phyloP scores from a whole-genome alignment of 2,113 vertebrate genomes.

The Salvator merianae region DNA sequence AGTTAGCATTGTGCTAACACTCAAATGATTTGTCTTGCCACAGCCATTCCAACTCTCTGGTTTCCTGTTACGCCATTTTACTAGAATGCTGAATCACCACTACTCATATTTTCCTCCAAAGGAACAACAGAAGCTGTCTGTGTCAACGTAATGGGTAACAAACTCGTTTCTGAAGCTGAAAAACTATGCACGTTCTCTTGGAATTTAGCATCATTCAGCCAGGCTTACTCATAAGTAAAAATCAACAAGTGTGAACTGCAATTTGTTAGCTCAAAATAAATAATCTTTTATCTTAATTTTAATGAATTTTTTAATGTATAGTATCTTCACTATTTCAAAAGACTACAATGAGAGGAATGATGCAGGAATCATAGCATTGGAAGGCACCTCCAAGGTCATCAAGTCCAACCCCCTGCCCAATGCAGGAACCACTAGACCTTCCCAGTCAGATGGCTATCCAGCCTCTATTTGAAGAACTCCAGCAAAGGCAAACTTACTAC shows the following conservation, averaged over 20 bases:
- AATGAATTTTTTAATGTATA: neutral
- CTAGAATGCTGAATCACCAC: slow-evolving; percentile 25
- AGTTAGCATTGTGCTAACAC: slow-evolving; percentile 48
- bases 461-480: too few species aligned
- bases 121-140: neutral
- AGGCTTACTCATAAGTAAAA: neutral
- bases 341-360: neutral
- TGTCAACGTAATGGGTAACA: neutral
- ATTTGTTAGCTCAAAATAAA: neutral
- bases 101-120: neutral
- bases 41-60: slow-evolving; percentile 2
- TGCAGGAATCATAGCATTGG: neutral
- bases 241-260: neutral
- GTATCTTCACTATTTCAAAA: neutral
- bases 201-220: neutral
- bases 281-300: neutral
- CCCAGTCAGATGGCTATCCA: too few species aligned
- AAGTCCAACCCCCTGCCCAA: too few species aligned
- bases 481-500: too few species aligned
- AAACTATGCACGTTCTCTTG: neutral
- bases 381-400: too few species aligned
- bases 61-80: slow-evolving; percentile 6
- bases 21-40: slow-evolving; percentile 27
- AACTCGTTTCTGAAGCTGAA: neutral
- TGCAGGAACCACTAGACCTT: too few species aligned